These are phyloP conservation scores for Sarcophilus harrisii DNA, from an alignment of 2,797 vertebrate species.

Conservation along the genomic window DNA sequence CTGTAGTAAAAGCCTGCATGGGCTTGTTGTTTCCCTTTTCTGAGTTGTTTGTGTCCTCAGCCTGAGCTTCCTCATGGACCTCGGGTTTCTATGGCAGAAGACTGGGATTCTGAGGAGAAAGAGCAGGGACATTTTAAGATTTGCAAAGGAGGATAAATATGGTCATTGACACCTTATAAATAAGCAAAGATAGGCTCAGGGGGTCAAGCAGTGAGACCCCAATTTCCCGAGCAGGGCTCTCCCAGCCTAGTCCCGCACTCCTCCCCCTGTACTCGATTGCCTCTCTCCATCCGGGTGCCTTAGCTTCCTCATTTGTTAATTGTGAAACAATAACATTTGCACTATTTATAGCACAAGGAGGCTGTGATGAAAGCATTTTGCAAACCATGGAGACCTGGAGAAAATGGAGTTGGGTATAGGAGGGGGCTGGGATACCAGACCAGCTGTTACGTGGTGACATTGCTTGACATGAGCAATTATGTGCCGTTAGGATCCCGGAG, in stretches of 20 bases:
- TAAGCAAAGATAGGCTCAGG: not conserved
- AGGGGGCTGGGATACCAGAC: not conserved
- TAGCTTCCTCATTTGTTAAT: not conserved
- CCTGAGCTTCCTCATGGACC: not conserved
- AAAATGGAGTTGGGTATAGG: not conserved
- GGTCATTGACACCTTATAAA: not conserved
- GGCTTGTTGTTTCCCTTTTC: not conserved
- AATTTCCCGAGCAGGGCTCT: not conserved
- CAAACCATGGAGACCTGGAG: not conserved
- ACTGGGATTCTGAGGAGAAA: not conserved
- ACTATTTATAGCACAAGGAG: not conserved
- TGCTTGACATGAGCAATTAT: not conserved
- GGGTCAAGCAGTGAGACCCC: not conserved
- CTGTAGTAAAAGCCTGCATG: fast-evolving
- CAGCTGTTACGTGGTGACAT: not conserved
- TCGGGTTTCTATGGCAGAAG: not conserved
- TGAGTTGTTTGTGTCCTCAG: not conserved
- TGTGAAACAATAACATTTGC: not conserved
- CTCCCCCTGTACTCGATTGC: not conserved
- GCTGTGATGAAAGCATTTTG: not conserved
- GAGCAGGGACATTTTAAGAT: not conserved
- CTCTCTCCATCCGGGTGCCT: not conserved
- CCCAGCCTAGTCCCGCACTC: not conserved
- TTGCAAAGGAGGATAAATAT: not conserved
- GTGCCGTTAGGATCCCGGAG: not conserved